Evolutionary conservation across 2,797 vertebrate genomes (phyloP).

Genomic region (Melanotaenia parkinsoni): DNA sequence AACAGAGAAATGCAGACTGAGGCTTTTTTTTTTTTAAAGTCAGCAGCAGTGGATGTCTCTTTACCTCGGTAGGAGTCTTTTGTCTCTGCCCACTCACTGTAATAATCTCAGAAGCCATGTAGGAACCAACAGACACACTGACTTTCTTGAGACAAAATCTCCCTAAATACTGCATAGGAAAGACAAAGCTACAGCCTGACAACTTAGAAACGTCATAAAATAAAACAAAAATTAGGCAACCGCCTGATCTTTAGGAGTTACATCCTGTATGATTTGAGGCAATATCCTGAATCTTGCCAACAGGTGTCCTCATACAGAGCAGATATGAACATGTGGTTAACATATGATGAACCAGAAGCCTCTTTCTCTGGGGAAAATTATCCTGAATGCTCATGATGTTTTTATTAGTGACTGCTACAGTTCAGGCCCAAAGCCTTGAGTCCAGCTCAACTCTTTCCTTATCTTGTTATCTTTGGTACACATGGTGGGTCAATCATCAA

Average conservation of each 20-base stretch:
- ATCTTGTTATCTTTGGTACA: conserved; percentile 43
- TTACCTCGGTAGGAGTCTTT: conserved; percentile 41
- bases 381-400: conserved; percentile 48
- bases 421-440: conserved; percentile 32
- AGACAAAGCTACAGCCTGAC: neutral
- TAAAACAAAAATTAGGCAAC: neutral
- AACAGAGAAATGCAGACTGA: neutral
- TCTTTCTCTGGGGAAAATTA: conserved; percentile 24
- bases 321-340: neutral
- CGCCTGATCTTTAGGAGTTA: neutral
- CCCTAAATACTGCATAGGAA: neutral
- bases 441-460: conserved; percentile 8
- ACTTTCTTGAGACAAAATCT: conserved; percentile 1
- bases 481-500: conserved; percentile 62
- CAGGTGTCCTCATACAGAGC: conserved; percentile 46
- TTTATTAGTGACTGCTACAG: neutral
- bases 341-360: neutral
- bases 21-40: neutral
- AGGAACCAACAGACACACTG: neutral
- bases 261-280: neutral
- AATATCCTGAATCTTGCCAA: conserved; percentile 37
- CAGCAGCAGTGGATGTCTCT: neutral
- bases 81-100: conserved; percentile 52
- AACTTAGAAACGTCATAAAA: neutral
- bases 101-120: conserved; percentile 42